A percentile compares a stretch with the other conserved stretches of the same genome.
phyloP scores from a whole-genome alignment of 2,113 vertebrate species.

The Pelvicachromis taeniatus region DNA sequence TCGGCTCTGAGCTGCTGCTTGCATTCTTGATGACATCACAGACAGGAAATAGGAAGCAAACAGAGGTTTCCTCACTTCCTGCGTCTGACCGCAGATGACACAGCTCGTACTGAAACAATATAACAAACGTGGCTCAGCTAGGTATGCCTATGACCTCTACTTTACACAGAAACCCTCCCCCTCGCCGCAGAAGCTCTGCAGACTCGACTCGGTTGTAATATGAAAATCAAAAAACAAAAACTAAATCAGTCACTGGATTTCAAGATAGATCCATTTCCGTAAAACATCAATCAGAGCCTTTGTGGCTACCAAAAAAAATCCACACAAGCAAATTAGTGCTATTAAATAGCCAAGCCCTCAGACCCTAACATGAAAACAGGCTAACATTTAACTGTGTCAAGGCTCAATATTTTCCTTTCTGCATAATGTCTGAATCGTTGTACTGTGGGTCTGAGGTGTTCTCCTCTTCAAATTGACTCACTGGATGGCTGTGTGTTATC shows the following conservation, averaged over 20 bases:
- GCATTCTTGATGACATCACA: conserved; percentile 48
- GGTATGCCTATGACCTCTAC: not conserved
- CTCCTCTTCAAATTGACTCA: not conserved
- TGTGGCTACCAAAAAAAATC: not conserved
- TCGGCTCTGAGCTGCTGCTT: not conserved
- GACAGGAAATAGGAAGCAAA: conserved; percentile 62
- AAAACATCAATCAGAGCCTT: not conserved
- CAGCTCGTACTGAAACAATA: not conserved
- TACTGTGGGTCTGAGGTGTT: not conserved
- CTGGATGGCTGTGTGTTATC: not conserved
- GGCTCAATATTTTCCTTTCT: not conserved
- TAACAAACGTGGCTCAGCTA: not conserved
- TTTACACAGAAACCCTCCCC: not conserved
- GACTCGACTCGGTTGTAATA: not conserved
- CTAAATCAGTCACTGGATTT: not conserved
- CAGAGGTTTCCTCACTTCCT: conserved; percentile 56
- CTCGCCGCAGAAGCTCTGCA: not conserved
- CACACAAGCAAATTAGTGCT: not conserved
- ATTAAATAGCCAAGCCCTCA: not conserved
- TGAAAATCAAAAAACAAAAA: not conserved
- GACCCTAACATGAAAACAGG: not conserved
- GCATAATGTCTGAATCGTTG: not conserved
- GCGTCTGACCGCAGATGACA: conserved; percentile 39
- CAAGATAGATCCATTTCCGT: not conserved
- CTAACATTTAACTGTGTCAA: not conserved